Conservation (phyloP, 2,113 vertebrate genomes). For the Scolopax mira region DNA sequence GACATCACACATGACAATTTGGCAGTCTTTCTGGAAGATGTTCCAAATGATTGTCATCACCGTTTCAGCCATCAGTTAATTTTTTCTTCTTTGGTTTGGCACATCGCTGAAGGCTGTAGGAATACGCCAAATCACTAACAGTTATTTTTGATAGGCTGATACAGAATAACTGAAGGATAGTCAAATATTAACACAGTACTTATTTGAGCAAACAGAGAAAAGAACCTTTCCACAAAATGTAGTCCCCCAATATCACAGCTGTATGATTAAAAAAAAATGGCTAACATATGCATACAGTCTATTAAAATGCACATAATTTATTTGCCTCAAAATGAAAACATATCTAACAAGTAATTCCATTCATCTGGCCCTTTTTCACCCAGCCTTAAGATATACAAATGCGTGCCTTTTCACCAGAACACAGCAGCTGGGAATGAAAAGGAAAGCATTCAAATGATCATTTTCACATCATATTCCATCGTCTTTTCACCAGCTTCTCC, state of each 20-base stretch:
- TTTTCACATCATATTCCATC: slow-evolving; percentile 90
- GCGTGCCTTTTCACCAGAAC: slow-evolving; percentile 85
- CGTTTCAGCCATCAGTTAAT: slow-evolving; percentile 25
- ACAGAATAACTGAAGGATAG: background rate
- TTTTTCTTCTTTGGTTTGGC: slow-evolving; percentile 20
- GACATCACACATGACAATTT: slow-evolving; percentile 8
- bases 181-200: slow-evolving; percentile 39
- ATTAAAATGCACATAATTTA: slow-evolving; percentile 82
- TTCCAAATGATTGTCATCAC: slow-evolving; percentile 43
- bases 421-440: slow-evolving; percentile 93
- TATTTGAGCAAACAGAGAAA: slow-evolving; percentile 35
- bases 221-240: slow-evolving; percentile 4
- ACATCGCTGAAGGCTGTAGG: background rate
- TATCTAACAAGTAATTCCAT: slow-evolving; percentile 79
- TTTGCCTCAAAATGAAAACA: slow-evolving; percentile 74
- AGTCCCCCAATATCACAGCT: slow-evolving; percentile 35
- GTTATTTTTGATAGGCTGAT: background rate
- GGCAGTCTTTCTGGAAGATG: slow-evolving; percentile 14
- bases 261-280: slow-evolving; percentile 44
- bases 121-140: slow-evolving; percentile 9
- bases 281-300: slow-evolving; percentile 71
- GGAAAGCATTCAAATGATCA: slow-evolving; percentile 86
- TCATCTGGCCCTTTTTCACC: slow-evolving; percentile 76
- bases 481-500: slow-evolving; percentile 84
- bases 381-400: slow-evolving; percentile 85